A percentile compares a stretch with the other conserved stretches of the same genome.
phyloP scores from a whole-genome alignment of 2,888 invertebrate genomes.

The Sesia bembeciformis region DNA sequence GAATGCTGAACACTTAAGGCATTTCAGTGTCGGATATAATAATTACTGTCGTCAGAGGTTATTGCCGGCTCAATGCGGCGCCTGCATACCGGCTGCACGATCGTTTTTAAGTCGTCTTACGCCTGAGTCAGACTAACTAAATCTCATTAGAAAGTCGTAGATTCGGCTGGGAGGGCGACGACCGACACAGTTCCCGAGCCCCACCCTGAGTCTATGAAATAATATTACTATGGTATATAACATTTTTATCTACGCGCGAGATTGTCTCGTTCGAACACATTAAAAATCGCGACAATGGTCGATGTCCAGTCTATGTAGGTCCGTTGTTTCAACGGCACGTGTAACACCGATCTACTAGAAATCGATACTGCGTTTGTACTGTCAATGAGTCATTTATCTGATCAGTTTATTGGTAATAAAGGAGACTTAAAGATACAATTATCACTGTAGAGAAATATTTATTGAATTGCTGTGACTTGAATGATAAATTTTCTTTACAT shows the following conservation, averaged over 20 bases:
- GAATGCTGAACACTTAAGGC: conserved; percentile 4
- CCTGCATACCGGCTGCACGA: conserved; percentile 29
- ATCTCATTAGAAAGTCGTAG: conserved; percentile 65
- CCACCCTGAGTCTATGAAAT: conserved; percentile 30
- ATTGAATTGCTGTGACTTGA: no score
- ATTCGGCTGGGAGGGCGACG: conserved; percentile 51
- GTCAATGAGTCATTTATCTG: not conserved
- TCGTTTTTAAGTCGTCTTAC: conserved; percentile 25
- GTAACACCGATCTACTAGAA: not conserved
- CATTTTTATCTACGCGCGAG: no score
- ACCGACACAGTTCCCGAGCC: conserved; percentile 45
- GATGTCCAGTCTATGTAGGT: not conserved
- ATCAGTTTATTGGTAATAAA: no score
- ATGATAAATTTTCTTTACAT: no score
- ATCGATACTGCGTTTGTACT: not conserved
- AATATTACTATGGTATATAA: no score
- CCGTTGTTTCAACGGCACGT: not conserved
- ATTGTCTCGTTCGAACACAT: no score
- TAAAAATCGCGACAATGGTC: no score
- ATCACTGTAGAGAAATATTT: no score
- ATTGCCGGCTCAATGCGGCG: conserved; percentile 25
- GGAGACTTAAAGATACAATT: no score
- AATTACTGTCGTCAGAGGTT: conserved; percentile 31
- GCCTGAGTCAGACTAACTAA: conserved; percentile 37
- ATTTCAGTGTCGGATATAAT: conserved; percentile 30